These are phyloP conservation scores for Parascotia fuliginaria DNA, from an alignment of 2,888 invertebrate species.

Conservation along the genomic window DNA sequence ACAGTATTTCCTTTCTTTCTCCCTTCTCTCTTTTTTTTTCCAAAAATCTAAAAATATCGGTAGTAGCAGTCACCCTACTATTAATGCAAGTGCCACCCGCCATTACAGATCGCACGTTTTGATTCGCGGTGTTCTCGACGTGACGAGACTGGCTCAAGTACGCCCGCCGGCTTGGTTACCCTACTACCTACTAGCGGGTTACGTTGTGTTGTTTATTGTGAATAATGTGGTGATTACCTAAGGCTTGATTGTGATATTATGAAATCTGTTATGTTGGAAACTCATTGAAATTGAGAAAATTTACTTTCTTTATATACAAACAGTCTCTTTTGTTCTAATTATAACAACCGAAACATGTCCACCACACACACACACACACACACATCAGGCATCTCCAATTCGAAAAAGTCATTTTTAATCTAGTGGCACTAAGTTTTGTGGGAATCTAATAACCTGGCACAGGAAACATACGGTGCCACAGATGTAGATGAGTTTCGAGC, in stretches of 20 bases:
- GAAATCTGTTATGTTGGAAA: constrained; percentile 30
- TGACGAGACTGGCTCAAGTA: constrained; percentile 43
- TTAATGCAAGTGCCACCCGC: constrained; percentile 50
- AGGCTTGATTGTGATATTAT: constrained; percentile 31
- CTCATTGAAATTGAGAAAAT: constrained; percentile 7
- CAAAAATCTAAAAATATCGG: not conserved
- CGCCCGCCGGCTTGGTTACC: constrained; percentile 47
- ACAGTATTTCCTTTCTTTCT: too few relatives aligned
- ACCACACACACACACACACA: too few relatives aligned
- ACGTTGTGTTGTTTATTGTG: constrained; percentile 26
- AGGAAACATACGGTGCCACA: too few relatives aligned
- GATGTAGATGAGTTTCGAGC: too few relatives aligned
- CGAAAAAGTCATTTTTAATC: too few relatives aligned
- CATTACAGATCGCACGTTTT: constrained; percentile 56
- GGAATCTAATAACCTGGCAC: too few relatives aligned
- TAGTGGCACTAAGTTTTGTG: too few relatives aligned
- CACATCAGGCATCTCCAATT: too few relatives aligned
- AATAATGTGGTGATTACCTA: constrained; percentile 31
- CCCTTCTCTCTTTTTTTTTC: not conserved
- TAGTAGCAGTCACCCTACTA: constrained; percentile 13
- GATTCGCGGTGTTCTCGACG: constrained; percentile 43
- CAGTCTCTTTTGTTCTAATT: too few relatives aligned
- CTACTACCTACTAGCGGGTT: constrained; percentile 33
- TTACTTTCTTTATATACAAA: not conserved
- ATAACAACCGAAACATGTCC: too few relatives aligned